Evolutionary conservation across 1,140 invertebrate species (phyloP), one percentile per base, ranked within the genome.

Genomic region (Pachypeltis micranthus): DNA sequence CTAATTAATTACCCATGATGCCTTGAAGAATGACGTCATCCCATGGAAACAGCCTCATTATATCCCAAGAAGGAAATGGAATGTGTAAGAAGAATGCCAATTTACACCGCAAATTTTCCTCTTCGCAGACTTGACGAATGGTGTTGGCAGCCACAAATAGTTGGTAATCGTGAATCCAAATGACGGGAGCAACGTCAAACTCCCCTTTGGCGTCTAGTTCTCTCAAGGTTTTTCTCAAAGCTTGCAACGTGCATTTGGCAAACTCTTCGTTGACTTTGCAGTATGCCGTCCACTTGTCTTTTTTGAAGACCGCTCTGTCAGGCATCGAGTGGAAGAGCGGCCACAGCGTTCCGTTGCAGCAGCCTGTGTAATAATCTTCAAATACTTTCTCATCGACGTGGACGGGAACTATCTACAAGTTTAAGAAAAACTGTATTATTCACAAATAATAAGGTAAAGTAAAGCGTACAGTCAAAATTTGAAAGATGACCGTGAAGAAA

Each of bases 141-240:
- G 86, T 90, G 73, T 90, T 92, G 21, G 90, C 87, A 2, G 88
- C 86, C 65, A 91, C 74, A 89, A 93, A 93, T 2, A 94, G 76
- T 71, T 93, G 91, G 73, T 94, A 94, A 73, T 94, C 91, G 69
- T 93, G 91, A 14, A 94, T 83, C 91, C 91, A 93, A 0, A 93
- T 83, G 19, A 94, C 79, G 0, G 90, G 90, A 4, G 77, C 77
- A 12, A 79, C 78, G 65, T 77, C 81, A 67, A 76, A 79, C 69
- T 77, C 78, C 66, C 74, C 77, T 59, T 81, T 76, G 4, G 66
- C 68, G 55, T 73, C 70, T 51, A 72, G 64, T 16, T 81, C 80
- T 44, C 86, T 67, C 19, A 71, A 73, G 19, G 80, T 77, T 58
- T 80, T 77, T 60, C 84, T 79, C 25, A 93, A 70, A 0, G 90